Conservation (phyloP, 1,140 invertebrate species). For the Megalonaias nervosa region DNA sequence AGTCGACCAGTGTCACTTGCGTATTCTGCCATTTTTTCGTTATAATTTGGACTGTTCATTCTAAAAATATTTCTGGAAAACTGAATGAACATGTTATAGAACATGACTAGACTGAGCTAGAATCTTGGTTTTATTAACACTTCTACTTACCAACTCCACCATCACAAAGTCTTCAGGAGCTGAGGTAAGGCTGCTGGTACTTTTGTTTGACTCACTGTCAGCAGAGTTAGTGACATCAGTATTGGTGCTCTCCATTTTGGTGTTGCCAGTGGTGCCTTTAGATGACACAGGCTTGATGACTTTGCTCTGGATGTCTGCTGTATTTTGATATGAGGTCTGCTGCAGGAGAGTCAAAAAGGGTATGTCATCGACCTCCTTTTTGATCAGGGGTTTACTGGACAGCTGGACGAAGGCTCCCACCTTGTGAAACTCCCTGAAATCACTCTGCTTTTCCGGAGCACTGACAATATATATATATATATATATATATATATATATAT, state of each 20-base stretch:
- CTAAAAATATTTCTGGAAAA: too few relatives aligned
- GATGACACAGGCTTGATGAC: slow-evolving; percentile 12
- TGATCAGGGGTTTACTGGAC: slow-evolving; percentile 65
- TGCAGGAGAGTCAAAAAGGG: slow-evolving; percentile 79
- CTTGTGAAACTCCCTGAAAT: slow-evolving; percentile 78
- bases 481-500: too few relatives aligned
- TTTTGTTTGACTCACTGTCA: slow-evolving; percentile 43
- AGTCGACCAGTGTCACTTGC: too few relatives aligned
- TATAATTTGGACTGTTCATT: too few relatives aligned
- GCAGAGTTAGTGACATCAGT: slow-evolving; percentile 23
- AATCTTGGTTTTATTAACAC: too few relatives aligned
- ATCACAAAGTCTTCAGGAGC: slow-evolving; percentile 82
- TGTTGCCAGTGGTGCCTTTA: slow-evolving; percentile 16
- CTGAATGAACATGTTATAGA: too few relatives aligned
- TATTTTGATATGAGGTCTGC: slow-evolving; percentile 22
- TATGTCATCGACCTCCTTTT: slow-evolving; percentile 77
- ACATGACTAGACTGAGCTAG: too few relatives aligned
- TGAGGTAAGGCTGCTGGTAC: slow-evolving; percentile 67
- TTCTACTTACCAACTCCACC: slow-evolving; percentile 74
- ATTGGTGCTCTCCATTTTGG: slow-evolving; percentile 25
- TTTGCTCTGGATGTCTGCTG: background rate
- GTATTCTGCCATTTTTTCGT: too few relatives aligned
- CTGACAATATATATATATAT: background rate
- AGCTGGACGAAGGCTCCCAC: slow-evolving; percentile 80
- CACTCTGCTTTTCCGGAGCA: slow-evolving; percentile 47